Percentiles rank a stretch among this genome's conserved stretches.
Conservation (phyloP, 1,140 invertebrate species). For the Apis laboriosa region DNA sequence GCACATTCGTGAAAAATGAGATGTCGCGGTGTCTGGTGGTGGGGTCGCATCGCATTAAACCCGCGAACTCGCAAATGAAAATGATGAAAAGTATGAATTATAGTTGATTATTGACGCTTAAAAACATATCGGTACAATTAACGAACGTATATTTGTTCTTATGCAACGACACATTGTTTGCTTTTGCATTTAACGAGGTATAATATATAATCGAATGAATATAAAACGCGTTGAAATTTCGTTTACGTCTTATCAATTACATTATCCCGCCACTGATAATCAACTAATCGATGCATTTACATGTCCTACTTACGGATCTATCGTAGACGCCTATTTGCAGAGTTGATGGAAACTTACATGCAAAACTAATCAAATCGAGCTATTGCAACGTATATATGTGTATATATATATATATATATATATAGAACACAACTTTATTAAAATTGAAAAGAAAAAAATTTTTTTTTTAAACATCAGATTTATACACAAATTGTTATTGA, state of each 20-base stretch:
- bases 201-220: neutral
- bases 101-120: neutral
- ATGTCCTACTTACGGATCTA: conserved; percentile 49
- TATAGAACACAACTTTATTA: too few relatives aligned
- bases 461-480: neutral
- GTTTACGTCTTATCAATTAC: neutral
- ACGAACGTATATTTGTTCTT: neutral
- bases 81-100: neutral
- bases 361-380: neutral
- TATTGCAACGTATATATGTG: neutral
- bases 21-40: conserved; percentile 32
- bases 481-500: neutral
- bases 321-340: neutral
- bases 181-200: neutral
- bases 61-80: conserved; percentile 32
- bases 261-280: conserved; percentile 12
- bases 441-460: too few relatives aligned
- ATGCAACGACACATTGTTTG: neutral
- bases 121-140: neutral
- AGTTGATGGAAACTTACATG: conserved; percentile 11
- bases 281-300: conserved; percentile 53
- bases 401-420: too few relatives aligned
- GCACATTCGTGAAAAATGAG: conserved; percentile 65
- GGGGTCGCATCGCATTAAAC: conserved; percentile 18
- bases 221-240: neutral